These are phyloP conservation scores for Tarsius wallacei DNA, from an alignment of 2,797 vertebrate genomes.

Conservation along the genomic window DNA sequence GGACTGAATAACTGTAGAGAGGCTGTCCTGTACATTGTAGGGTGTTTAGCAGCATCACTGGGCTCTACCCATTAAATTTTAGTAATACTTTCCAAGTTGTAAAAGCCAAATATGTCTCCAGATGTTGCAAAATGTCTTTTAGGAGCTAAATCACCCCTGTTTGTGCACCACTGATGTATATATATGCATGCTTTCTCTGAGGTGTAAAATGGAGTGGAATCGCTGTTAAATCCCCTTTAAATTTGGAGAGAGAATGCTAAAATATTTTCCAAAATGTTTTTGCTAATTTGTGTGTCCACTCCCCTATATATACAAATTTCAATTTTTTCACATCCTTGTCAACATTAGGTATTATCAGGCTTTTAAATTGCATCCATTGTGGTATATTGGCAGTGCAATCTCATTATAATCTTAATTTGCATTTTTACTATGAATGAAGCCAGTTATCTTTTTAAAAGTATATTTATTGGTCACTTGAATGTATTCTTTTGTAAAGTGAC, in stretches of 20 bases:
- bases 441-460: background rate
- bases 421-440: background rate
- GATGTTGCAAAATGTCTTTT: background rate
- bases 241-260: background rate
- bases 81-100: background rate
- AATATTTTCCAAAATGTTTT: background rate
- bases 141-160: background rate
- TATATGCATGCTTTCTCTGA: background rate
- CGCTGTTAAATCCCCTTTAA: background rate
- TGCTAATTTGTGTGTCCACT: background rate
- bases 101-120: background rate
- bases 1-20: background rate
- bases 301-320: background rate
- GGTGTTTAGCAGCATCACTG: background rate
- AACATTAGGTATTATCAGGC: background rate
- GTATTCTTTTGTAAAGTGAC: background rate
- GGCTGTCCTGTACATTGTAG: background rate
- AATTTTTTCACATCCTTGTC: background rate
- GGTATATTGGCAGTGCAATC: background rate
- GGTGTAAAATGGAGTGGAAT: background rate
- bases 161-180: background rate
- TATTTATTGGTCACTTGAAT: background rate
- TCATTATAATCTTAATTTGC: conserved; percentile 16
- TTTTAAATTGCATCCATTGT: background rate
- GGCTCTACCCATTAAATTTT: background rate